Base-by-base conservation (phyloP, 2,113 vertebrate genomes). In the Lipophrys pholis region DNA sequence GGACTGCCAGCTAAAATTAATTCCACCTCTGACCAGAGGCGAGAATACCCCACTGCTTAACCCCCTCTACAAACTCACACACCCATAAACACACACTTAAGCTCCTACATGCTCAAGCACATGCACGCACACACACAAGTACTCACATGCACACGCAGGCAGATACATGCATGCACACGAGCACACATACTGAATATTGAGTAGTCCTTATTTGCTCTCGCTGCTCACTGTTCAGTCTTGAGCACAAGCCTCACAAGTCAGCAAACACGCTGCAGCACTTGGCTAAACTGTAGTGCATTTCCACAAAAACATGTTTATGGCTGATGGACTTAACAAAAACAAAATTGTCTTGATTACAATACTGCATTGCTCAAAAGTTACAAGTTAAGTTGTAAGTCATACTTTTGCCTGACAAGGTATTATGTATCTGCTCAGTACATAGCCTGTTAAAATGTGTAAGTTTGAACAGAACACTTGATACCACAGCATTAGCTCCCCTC, bases 1-100 rank as follows among this genome's bases (percentile, higher is more conserved):
- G 92, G 90, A 89, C 93, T 93, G 92, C 92, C 92, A 93, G 89
- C 86, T 90, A 89, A 94, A 92, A 93, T 93, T 92, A 94, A 93
- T 93, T 93, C 93, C 91, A 90, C 91, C 90, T 91, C 90, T 91
- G 91, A 93, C 89, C 93, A 90, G 87, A 93, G 89, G 89, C 81
- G 76, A 91, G 87, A 91, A 87, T 70, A 89, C 86, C 65, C 77
- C 84, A 76, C 68, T 85, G 78, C 84, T 90, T 91, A 85, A 88
- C 85, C 80, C 84, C 83, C 67, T 68, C 77, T 53, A 21, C 68
- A 79, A 74, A 73, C 77, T 59, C 65, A 51, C 78, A 75, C 69
- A 63, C 61, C 17, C 71, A 88, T 87, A 72, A 81, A 87, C 70
- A 73, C 80, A 87, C 76, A 75, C 69, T 70, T 66, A 78, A 80